Conservation (phyloP, 2,797 vertebrate species). For the Argya squamiceps region DNA sequence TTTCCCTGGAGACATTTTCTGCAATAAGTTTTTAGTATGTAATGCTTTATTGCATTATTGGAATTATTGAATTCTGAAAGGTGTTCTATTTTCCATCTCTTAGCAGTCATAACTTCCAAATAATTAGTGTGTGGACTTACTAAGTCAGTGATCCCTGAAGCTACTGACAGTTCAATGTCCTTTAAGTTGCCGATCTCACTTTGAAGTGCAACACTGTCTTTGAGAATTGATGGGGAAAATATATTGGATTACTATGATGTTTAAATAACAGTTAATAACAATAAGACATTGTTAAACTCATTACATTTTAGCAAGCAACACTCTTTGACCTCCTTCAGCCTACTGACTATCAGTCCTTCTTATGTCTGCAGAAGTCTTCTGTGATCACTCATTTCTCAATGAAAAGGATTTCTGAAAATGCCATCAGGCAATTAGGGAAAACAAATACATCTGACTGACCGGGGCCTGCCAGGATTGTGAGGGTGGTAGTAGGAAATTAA, state of each 20-base stretch:
- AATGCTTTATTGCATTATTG: background rate
- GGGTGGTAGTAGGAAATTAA: slow-evolving; percentile 23
- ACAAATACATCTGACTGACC: background rate
- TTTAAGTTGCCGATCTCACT: background rate
- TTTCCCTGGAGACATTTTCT: background rate
- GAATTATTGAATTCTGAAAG: background rate
- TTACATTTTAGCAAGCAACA: background rate
- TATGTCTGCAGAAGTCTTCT: background rate
- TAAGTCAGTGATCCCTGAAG: background rate
- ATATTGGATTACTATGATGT: background rate
- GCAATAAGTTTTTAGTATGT: background rate
- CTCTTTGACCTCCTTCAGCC: background rate
- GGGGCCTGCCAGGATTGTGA: slow-evolving; percentile 18
- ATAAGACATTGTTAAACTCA: background rate
- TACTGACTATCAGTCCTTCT: background rate
- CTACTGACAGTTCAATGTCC: background rate
- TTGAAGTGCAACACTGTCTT: background rate
- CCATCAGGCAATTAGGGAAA: slow-evolving; percentile 40
- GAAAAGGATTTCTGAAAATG: slow-evolving; percentile 56
- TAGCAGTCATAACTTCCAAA: background rate
- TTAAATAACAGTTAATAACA: background rate
- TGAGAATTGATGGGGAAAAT: background rate
- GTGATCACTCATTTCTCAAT: background rate
- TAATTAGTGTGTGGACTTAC: background rate
- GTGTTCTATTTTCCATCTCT: background rate